Conservation (phyloP, 2,888 invertebrate genomes). For the Pterobdella sp. region DNA sequence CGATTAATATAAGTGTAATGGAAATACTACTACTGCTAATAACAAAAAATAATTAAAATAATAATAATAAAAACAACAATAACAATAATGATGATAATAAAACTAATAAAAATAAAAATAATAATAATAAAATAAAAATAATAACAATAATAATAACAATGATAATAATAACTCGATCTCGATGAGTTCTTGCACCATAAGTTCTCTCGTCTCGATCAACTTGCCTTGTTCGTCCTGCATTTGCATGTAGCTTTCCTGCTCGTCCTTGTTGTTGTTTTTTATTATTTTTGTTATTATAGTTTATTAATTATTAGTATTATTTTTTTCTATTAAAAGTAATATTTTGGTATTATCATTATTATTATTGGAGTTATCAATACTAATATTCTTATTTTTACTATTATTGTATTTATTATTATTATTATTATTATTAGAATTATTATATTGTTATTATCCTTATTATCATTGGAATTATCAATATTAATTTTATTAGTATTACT, state of each 20-base stretch:
- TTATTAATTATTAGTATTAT: neutral
- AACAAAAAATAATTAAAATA: neutral
- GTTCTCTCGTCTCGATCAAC: constrained; percentile 10
- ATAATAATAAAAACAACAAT: neutral
- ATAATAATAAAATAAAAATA: neutral
- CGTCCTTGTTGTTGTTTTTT: constrained; percentile 10
- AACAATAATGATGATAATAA: neutral
- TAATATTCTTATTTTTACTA: no score
- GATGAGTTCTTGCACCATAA: constrained; percentile 20
- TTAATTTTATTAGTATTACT: no score
- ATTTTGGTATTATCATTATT: no score
- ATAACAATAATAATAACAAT: neutral
- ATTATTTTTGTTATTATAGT: neutral
- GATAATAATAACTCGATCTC: constrained; percentile 20
- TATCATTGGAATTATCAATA: no score
- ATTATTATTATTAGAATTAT: no score
- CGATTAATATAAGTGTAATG: neutral
- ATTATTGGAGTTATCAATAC: no score
- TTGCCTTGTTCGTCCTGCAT: neutral
- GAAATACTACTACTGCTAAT: neutral
- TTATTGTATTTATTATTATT: no score
- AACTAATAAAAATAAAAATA: neutral
- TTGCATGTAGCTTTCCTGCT: constrained; percentile 4
- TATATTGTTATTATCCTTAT: no score
- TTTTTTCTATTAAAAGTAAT: no score